phyloP scores from a whole-genome alignment of 2,888 invertebrate species.

The Troides aeacus region DNA sequence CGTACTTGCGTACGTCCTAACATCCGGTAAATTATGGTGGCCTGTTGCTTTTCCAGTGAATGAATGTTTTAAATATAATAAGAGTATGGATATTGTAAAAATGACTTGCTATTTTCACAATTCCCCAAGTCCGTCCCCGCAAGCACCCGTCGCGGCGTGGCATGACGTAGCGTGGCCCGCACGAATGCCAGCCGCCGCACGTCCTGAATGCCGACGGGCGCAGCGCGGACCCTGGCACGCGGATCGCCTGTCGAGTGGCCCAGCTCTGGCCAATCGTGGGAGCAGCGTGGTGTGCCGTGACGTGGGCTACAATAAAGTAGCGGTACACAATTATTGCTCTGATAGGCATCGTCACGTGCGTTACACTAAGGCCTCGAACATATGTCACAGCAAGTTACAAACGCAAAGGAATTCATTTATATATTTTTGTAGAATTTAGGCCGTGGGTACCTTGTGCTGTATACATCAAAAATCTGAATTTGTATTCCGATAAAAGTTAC shows the following conservation, averaged over 20 bases:
- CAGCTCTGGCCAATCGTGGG: conserved; percentile 33
- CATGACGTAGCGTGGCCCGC: conserved; percentile 17
- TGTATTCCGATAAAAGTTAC: too few relatives aligned
- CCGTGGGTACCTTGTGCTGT: too few relatives aligned
- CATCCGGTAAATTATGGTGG: too few relatives aligned
- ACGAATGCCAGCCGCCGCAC: conserved; percentile 3
- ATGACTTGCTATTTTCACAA: too few relatives aligned
- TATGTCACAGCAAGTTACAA: background rate
- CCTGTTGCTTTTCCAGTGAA: too few relatives aligned
- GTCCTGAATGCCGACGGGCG: conserved; percentile 18
- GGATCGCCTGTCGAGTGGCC: conserved; percentile 43
- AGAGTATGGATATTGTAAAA: too few relatives aligned
- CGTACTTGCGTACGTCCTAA: too few relatives aligned
- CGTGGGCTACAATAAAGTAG: conserved; percentile 14
- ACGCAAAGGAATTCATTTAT: background rate
- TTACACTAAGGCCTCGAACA: background rate
- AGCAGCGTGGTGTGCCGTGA: conserved; percentile 8
- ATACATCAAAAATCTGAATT: too few relatives aligned
- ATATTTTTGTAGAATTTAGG: background rate
- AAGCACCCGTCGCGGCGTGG: background rate
- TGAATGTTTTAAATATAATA: too few relatives aligned
- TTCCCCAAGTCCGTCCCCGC: conserved; percentile 16
- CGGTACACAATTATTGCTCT: conserved; percentile 20
- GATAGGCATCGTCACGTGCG: conserved; percentile 24
- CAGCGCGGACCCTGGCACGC: conserved; percentile 45